phyloP scores from a whole-genome alignment of 2,888 invertebrate species.

The Agriopis marginaria region DNA sequence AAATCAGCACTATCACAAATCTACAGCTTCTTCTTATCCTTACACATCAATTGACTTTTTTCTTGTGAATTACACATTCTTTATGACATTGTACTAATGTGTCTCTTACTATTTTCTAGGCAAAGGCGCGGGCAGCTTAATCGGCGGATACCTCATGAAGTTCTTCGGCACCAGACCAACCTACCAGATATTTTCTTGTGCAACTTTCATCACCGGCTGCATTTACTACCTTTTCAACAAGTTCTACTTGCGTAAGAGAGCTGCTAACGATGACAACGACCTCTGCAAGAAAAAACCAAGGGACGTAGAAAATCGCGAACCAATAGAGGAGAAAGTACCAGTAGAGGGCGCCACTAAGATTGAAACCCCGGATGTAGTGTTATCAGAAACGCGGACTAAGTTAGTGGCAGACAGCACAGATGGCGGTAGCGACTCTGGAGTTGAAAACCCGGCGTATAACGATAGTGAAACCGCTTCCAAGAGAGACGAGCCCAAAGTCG shows the following conservation, averaged over 20 bases:
- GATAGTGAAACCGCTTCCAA: conserved; percentile 65
- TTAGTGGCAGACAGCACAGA: conserved; percentile 68
- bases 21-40: no score
- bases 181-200: conserved; percentile 89
- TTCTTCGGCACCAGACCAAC: conserved; percentile 90
- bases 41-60: no score
- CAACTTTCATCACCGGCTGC: conserved; percentile 88
- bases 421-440: conserved; percentile 80
- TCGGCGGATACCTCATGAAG: conserved; percentile 92
- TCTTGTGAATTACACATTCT: no score
- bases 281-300: conserved; percentile 82
- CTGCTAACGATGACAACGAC: conserved; percentile 83
- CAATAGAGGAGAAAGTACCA: conserved; percentile 55
- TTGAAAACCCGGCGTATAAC: conserved; percentile 77
- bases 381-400: conserved; percentile 50
- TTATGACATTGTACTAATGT: background rate
- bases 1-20: no score
- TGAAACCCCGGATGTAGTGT: conserved; percentile 46
- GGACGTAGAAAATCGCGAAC: conserved; percentile 71
- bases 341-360: conserved; percentile 64
- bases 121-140: conserved; percentile 91
- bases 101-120: conserved; percentile 72
- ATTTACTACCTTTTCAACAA: conserved; percentile 90
- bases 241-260: conserved; percentile 87
- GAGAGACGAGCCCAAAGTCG: conserved; percentile 52